phyloP scores from a whole-genome alignment of 2,797 vertebrate species.

The Periophthalmus magnuspinnatus region DNA sequence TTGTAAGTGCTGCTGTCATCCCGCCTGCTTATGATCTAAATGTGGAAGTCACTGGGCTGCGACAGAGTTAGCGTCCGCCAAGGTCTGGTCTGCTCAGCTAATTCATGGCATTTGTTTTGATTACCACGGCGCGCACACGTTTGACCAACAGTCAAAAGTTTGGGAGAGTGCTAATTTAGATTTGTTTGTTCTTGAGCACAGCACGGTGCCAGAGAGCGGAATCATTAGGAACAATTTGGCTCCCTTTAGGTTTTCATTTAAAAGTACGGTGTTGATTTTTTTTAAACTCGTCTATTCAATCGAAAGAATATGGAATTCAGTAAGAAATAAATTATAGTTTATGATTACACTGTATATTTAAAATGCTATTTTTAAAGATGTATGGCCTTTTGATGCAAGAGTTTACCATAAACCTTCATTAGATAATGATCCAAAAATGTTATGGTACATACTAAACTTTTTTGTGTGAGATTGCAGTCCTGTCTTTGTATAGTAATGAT shows the following conservation, averaged over 20 bases:
- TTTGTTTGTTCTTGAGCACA: conserved; percentile 37
- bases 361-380: neutral
- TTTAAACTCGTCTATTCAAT: neutral
- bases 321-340: neutral
- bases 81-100: conserved; percentile 51
- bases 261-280: conserved; percentile 2
- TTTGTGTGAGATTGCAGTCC: too few relatives aligned
- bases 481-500: too few relatives aligned
- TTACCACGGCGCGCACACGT: conserved; percentile 28
- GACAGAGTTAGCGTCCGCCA: conserved; percentile 50
- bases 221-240: conserved; percentile 15
- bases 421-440: neutral
- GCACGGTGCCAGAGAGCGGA: neutral
- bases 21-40: conserved; percentile 56
- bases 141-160: conserved; percentile 15
- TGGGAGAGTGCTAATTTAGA: conserved; percentile 23
- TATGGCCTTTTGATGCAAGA: neutral
- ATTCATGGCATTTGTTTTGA: conserved; percentile 65
- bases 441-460: too few relatives aligned
- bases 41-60: conserved; percentile 63
- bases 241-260: conserved; percentile 5
- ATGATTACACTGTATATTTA: conserved; percentile 1
- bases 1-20: conserved; percentile 49
- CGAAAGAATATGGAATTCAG: conserved; percentile 1
- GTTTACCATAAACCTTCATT: neutral